Percentiles rank a stretch among this genome's conserved stretches.
Conservation (phyloP, 1,140 invertebrate species). For the Brevipalpus yothersi region DNA sequence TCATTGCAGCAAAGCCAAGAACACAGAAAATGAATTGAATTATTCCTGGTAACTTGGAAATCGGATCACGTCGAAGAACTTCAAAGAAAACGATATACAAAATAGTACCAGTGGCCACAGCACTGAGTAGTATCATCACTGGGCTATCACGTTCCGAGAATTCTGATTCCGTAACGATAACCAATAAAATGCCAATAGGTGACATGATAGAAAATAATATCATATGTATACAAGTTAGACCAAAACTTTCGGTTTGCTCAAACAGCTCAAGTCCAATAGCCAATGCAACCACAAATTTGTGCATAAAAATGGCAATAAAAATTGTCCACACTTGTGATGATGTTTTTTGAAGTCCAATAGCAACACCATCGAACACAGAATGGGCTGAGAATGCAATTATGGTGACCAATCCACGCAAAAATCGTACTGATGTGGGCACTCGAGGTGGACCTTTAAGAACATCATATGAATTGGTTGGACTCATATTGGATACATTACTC, state of each 20-base stretch:
- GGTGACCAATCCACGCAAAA: constrained; percentile 9
- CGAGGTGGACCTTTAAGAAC: neutral
- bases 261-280: constrained; percentile 1
- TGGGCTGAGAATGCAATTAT: constrained; percentile 52
- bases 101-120: constrained; percentile 61
- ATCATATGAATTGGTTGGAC: neutral
- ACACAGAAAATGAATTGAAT: constrained; percentile 7
- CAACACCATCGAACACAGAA: constrained; percentile 67
- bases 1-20: constrained; percentile 10
- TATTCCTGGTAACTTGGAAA: neutral
- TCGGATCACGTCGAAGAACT: constrained; percentile 37
- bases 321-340: constrained; percentile 42
- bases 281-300: constrained; percentile 3
- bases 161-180: neutral
- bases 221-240: neutral
- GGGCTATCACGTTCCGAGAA: neutral
- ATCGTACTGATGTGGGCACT: neutral
- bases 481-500: neutral
- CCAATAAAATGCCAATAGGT: neutral
- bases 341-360: constrained; percentile 43
- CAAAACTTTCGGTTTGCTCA: neutral
- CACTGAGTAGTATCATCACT: constrained; percentile 12
- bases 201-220: neutral
- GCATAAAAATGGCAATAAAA: constrained; percentile 34
- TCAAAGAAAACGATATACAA: constrained; percentile 79